Evolutionary conservation across 2,797 vertebrate genomes (phyloP).

Genomic region (Malurus splendens): DNA sequence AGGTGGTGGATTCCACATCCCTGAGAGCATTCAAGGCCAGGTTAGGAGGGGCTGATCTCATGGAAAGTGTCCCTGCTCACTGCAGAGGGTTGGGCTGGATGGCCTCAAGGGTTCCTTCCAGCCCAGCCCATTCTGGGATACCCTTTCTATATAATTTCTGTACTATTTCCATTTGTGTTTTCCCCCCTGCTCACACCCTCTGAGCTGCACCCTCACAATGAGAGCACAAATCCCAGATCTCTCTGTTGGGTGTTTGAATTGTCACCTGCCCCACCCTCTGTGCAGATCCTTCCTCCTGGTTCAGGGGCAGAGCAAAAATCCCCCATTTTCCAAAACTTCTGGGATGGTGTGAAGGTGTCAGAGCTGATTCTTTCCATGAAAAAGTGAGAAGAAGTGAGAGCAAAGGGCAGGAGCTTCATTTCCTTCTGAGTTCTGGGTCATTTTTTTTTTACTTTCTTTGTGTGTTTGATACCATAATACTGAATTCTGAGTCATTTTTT

Average conservation of each 20-base stretch:
- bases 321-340: rapidly evolving
- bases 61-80: background rate
- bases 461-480: rapidly evolving
- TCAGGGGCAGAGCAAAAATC: background rate
- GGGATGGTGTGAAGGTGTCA: rapidly evolving
- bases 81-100: background rate
- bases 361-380: background rate
- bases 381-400: background rate
- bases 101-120: background rate
- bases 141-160: background rate
- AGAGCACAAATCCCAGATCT: background rate
- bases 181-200: rapidly evolving
- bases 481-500: background rate
- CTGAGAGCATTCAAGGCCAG: background rate
- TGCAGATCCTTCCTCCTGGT: rapidly evolving
- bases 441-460: background rate
- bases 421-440: background rate
- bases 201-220: background rate
- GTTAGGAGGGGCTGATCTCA: background rate
- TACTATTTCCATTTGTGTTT: background rate
- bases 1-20: background rate
- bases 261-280: background rate
- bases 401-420: background rate
- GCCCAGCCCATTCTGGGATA: rapidly evolving
- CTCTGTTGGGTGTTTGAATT: background rate